phyloP scores from a whole-genome alignment of 2,113 vertebrate species.

The Siniperca knerii region DNA sequence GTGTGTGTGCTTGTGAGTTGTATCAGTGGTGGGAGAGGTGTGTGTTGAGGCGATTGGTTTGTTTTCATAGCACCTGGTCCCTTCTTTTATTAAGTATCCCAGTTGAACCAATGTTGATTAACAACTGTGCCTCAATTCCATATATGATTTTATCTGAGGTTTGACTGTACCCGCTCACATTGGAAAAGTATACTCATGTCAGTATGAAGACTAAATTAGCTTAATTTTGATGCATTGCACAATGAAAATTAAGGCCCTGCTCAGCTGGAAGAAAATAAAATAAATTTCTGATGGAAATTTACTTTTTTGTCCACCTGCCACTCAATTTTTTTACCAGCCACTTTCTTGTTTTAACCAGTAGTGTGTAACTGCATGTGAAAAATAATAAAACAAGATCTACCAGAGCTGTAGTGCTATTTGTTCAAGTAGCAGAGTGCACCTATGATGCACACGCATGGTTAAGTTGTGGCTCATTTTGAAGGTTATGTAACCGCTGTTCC shows the following conservation, averaged over 20 bases:
- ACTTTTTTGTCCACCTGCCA: too few relatives aligned
- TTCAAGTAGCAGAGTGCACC: too few relatives aligned
- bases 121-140: neutral
- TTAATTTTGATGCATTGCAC: neutral
- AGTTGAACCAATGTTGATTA: neutral
- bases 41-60: neutral
- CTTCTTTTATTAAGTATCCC: neutral
- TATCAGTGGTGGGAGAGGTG: neutral
- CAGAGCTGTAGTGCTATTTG: too few relatives aligned
- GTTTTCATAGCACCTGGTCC: slow-evolving; percentile 22
- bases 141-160: neutral
- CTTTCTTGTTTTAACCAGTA: too few relatives aligned
- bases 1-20: neutral
- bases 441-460: too few relatives aligned
- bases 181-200: neutral
- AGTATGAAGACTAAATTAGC: neutral
- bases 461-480: too few relatives aligned
- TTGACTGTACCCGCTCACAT: neutral
- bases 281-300: too few relatives aligned
- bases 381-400: too few relatives aligned
- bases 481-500: too few relatives aligned
- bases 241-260: neutral
- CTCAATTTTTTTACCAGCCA: too few relatives aligned
- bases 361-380: too few relatives aligned
- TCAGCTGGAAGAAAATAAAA: neutral